Percentiles rank a stretch among this genome's conserved stretches.
These are phyloP conservation scores for Drosophila tropicalis DNA, from an alignment of 1,140 invertebrate species.

Conservation along the genomic window DNA sequence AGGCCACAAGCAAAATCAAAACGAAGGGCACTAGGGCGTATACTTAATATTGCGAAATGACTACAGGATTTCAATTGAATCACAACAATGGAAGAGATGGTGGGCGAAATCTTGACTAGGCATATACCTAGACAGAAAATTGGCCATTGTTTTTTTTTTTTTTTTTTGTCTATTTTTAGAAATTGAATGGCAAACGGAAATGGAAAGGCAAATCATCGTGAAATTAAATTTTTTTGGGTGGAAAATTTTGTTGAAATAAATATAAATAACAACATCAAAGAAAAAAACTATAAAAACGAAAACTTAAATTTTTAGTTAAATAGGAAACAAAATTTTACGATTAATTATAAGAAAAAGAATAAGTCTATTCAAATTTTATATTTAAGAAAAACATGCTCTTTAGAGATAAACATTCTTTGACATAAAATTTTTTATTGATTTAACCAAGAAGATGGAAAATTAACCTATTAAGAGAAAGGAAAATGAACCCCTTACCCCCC, in stretches of 20 bases:
- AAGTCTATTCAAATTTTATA: no score
- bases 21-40: conserved; percentile 50
- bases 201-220: background rate
- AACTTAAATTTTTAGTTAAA: background rate
- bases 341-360: no score
- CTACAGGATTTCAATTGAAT: conserved; percentile 64
- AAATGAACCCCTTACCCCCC: no score
- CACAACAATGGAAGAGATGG: conserved; percentile 10
- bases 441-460: no score
- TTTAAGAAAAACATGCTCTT: no score
- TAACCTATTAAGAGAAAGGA: no score
- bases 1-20: conserved; percentile 31
- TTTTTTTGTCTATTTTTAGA: conserved; percentile 3
- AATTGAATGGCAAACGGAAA: background rate
- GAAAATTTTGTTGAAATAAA: background rate
- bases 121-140: background rate
- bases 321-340: no score
- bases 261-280: background rate
- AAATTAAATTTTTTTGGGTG: background rate
- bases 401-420: no score
- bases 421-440: no score
- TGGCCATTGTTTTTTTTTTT: background rate
- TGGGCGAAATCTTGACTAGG: background rate
- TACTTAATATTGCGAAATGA: conserved; percentile 70
- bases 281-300: background rate